phyloP scores from a whole-genome alignment of 2,888 invertebrate species.

The Periphyllus acericola region DNA sequence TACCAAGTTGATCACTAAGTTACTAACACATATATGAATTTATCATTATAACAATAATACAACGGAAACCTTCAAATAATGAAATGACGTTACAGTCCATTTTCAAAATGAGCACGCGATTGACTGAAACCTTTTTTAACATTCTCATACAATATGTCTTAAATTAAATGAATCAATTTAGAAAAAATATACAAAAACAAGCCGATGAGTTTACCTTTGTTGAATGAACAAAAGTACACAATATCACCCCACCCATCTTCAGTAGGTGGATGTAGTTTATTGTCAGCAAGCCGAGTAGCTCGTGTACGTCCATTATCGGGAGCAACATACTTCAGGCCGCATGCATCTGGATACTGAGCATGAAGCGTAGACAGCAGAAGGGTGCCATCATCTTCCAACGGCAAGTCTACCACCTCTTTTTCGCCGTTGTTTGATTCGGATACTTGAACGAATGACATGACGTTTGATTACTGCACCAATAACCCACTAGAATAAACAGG shows the following conservation, averaged over 20 bases:
- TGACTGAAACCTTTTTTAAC: conserved; percentile 29
- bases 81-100: background rate
- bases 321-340: conserved; percentile 95
- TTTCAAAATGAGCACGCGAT: background rate
- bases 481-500: background rate
- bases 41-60: background rate
- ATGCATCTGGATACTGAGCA: conserved; percentile 96
- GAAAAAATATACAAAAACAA: background rate
- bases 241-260: conserved; percentile 84
- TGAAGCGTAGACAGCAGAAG: conserved; percentile 90
- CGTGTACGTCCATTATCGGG: conserved; percentile 80
- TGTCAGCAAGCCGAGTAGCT: conserved; percentile 90
- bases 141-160: conserved; percentile 34
- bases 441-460: conserved; percentile 79
- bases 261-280: conserved; percentile 86
- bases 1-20: background rate
- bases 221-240: conserved; percentile 73
- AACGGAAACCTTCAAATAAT: background rate
- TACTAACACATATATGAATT: background rate
- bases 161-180: background rate
- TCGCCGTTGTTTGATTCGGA: conserved; percentile 86
- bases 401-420: conserved; percentile 91
- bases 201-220: conserved; percentile 68
- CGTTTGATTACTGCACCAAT: background rate
- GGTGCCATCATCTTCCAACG: conserved; percentile 92